These are phyloP conservation scores for Carpatolechia fugitivella DNA, from an alignment of 2,888 invertebrate species.

Conservation along the genomic window DNA sequence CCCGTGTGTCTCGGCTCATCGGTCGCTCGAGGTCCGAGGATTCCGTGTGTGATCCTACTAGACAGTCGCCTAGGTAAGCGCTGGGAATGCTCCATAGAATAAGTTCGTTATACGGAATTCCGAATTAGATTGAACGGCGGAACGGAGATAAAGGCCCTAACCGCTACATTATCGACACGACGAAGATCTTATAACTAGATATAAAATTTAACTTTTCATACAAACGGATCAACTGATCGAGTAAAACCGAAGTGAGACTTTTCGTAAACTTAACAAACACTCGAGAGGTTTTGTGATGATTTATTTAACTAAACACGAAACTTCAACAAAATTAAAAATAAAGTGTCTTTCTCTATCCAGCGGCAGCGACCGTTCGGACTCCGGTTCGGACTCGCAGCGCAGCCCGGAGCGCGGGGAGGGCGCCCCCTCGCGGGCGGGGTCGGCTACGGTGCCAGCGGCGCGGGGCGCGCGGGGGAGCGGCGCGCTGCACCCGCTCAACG, in stretches of 20 bases:
- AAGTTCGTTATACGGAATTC: no score
- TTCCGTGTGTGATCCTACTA: slow-evolving; percentile 83
- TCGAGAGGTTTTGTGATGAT: background rate
- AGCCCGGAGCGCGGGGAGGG: slow-evolving; percentile 63
- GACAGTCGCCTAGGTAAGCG: slow-evolving; percentile 73
- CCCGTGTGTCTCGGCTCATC: slow-evolving; percentile 88
- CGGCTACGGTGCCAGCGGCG: slow-evolving; percentile 49
- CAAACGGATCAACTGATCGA: no score
- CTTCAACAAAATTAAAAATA: no score
- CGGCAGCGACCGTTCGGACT: slow-evolving; percentile 83
- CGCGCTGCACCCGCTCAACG: slow-evolving; percentile 72
- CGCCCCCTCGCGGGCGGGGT: slow-evolving; percentile 23
- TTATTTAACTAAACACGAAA: background rate
- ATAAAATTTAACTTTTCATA: no score
- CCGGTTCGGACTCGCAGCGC: slow-evolving; percentile 85
- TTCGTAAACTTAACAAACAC: no score
- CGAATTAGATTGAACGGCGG: no score
- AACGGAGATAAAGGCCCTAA: no score
- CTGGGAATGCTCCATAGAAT: no score
- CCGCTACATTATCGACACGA: no score
- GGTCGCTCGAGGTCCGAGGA: slow-evolving; percentile 90
- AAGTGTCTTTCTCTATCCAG: slow-evolving; percentile 29
- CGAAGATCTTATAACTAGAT: no score
- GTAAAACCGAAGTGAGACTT: no score
- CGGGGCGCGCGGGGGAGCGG: slow-evolving; percentile 48